Base-by-base conservation (phyloP, 2,113 vertebrate species). In the Periophthalmodon schlosseri region DNA sequence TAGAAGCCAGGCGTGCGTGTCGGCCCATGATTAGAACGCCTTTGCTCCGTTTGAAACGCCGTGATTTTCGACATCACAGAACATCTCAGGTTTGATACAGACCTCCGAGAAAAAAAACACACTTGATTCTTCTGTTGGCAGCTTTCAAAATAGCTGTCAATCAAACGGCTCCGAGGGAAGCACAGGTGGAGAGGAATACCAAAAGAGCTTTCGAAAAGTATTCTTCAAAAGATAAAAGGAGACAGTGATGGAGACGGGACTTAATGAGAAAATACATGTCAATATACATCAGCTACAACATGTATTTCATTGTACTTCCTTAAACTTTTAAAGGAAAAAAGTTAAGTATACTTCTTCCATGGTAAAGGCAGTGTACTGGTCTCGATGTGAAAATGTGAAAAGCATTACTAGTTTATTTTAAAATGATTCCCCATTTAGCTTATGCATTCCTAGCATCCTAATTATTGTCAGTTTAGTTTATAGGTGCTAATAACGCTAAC, bases 91-190 rank as follows among this genome's bases (percentile, higher is more conserved):
- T 86, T 81, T 86, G 75, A 80, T 81, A 64, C 60, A 85, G 82
- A 84, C 52, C 56, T 63, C 69, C 1, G 9, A 12, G 4, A 18
- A 79, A 73, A 3, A 24, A 60, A 23, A 60, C 4, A 83, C 72
- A 70, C 75, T 68, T 84, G 70, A 86, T 81, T 79, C 76, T 74
- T 82, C 77, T 84, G 79, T 33, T 65, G 63, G n/a, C 9, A 2
- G 70, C 74, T 78, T 60, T 74, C 60, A 84, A 83, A 63, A 85
- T 80, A 80, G 73, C 76, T 89, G 86, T 73, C 84, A 89, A 82
- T 86, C 86, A 86, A 74, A 80, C 54, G 39, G 63, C 73, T 78
- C 54, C 0, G 74, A 80, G 72, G 70, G 67, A 76, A 76, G 79
- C 15, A 13, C 74, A 76, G 77, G 76, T 72, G 76, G 76, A 65